phyloP scores from a whole-genome alignment of 2,888 invertebrate genomes.

The Apodemia duryi region DNA sequence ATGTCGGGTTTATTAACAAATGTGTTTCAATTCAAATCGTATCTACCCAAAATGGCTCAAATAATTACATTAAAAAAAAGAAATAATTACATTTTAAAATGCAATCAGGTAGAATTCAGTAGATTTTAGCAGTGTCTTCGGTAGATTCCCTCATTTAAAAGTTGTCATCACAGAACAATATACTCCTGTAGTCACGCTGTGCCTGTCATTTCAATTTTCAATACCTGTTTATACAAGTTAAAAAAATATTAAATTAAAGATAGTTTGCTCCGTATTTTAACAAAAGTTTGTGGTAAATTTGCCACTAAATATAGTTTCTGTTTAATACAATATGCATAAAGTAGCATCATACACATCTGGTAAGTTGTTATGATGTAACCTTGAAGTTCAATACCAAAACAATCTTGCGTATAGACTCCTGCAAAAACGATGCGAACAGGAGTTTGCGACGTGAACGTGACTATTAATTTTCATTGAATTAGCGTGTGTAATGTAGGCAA shows the following conservation, averaged over 20 bases:
- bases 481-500: no score
- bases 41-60: no score
- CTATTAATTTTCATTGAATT: neutral
- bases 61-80: no score
- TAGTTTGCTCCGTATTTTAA: neutral
- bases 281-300: neutral
- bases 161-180: no score
- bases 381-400: slow-evolving; percentile 17
- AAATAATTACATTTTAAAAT: no score
- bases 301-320: neutral
- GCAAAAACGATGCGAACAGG: neutral
- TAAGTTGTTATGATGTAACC: slow-evolving; percentile 32
- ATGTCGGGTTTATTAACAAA: no score
- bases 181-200: no score
- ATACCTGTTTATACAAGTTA: slow-evolving; percentile 1
- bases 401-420: neutral
- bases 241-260: neutral
- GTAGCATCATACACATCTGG: slow-evolving; percentile 42
- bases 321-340: slow-evolving; percentile 35
- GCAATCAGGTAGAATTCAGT: no score
- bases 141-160: no score
- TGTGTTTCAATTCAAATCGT: no score
- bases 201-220: slow-evolving; percentile 27
- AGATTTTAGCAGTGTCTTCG: no score
- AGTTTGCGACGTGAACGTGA: neutral